Evolutionary conservation across 2,113 vertebrate genomes (phyloP).

Genomic region (Ranitomeya imitator): DNA sequence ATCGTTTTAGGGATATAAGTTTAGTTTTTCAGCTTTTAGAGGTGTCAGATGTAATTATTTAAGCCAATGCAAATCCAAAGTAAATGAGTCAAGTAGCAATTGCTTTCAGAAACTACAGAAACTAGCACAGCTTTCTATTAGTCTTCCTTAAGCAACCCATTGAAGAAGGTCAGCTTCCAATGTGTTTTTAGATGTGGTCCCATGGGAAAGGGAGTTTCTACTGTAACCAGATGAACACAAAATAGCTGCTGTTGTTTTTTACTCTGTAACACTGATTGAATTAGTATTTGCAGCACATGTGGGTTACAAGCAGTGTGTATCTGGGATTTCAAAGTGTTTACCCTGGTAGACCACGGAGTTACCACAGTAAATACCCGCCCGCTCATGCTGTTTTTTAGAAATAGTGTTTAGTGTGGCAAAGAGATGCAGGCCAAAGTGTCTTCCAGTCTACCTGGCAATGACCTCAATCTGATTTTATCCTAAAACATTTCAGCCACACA

Average conservation of each 20-base stretch:
- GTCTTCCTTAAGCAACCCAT: constrained; percentile 44
- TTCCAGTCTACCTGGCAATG: constrained; percentile 52
- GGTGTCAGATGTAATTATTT: constrained; percentile 17
- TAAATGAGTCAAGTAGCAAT: constrained; percentile 35
- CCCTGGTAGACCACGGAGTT: constrained; percentile 55
- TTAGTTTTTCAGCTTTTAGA: background rate
- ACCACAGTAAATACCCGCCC: constrained; percentile 55
- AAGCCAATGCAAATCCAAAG: constrained; percentile 13
- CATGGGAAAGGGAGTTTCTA: constrained; percentile 55
- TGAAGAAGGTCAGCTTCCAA: constrained; percentile 47
- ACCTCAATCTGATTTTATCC: constrained; percentile 36
- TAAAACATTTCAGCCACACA: constrained; percentile 46
- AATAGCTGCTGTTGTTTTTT: constrained; percentile 52
- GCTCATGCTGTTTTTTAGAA: constrained; percentile 46
- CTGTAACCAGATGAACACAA: constrained; percentile 54
- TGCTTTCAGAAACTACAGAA: constrained; percentile 27
- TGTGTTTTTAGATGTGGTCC: constrained; percentile 57
- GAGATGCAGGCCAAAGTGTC: constrained; percentile 48
- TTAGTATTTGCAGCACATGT: constrained; percentile 57
- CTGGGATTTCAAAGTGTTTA: constrained; percentile 56
- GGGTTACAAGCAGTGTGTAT: constrained; percentile 57
- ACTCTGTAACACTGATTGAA: constrained; percentile 53
- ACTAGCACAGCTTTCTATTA: constrained; percentile 30
- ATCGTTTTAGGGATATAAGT: background rate
- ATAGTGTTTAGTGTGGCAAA: constrained; percentile 55